Evolutionary conservation across 2,888 invertebrate species (phyloP).

Genomic region (Cybosia mesomella): DNA sequence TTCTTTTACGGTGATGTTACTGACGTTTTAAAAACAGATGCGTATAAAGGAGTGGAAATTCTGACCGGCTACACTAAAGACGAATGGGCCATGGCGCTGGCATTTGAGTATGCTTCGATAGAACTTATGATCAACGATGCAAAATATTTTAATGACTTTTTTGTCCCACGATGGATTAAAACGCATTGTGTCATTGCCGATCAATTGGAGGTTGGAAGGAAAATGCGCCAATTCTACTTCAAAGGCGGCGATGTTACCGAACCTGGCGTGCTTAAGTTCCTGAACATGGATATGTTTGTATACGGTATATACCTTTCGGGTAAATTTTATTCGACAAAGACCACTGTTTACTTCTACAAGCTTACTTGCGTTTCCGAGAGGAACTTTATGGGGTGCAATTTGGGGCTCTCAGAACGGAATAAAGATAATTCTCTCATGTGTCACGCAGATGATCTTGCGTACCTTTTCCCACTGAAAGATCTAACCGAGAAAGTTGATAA

Average conservation of each 20-base stretch:
- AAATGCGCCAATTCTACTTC: slow-evolving; percentile 62
- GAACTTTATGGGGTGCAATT: slow-evolving; percentile 53
- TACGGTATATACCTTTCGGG: slow-evolving; percentile 54
- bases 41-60: slow-evolving; percentile 86
- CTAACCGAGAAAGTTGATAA: slow-evolving; percentile 48
- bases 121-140: slow-evolving; percentile 52
- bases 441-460: slow-evolving; percentile 66
- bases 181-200: slow-evolving; percentile 52
- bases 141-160: slow-evolving; percentile 60
- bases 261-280: slow-evolving; percentile 54
- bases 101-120: slow-evolving; percentile 24
- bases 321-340: slow-evolving; percentile 55
- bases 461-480: slow-evolving; percentile 59
- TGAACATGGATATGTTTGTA: slow-evolving; percentile 55
- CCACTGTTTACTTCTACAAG: slow-evolving; percentile 65
- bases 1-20: slow-evolving; percentile 62
- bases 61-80: slow-evolving; percentile 90
- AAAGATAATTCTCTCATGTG: slow-evolving; percentile 48
- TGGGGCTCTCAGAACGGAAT: slow-evolving; percentile 42
- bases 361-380: slow-evolving; percentile 66
- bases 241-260: slow-evolving; percentile 51
- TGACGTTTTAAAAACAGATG: slow-evolving; percentile 77
- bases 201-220: slow-evolving; percentile 61
- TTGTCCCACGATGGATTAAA: slow-evolving; percentile 59
- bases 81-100: slow-evolving; percentile 85